Base-by-base conservation (phyloP, 1,140 invertebrate species). In the Trachymyrmex septentrionalis region DNA sequence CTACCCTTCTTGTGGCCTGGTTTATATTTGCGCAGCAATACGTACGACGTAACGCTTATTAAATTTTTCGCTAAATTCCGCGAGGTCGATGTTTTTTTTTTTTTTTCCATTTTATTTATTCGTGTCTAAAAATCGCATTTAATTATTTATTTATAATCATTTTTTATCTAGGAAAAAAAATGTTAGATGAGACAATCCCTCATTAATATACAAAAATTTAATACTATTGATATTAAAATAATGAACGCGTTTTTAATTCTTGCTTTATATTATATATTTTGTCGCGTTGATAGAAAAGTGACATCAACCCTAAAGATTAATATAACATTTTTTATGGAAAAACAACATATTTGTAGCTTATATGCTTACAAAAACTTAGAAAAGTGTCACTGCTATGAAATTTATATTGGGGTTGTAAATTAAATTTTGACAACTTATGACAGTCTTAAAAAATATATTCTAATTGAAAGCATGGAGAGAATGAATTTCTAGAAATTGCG, bases 11-110 rank as follows among this genome's bases (percentile, higher is more conserved):
- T 34, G 77, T 34, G 77, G 76, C 75, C 85, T 50, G 30, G 77
- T 82, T 86, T 80, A 69, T 67, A 86, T 80, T 50, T 66, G 80
- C 38, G 76, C 48, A 57, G 50, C 66, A 38, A 76, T 53, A 12
- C 50, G 19, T 59, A 69, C 14, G 21, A 75, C 44, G 59, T 48
- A 38, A 14, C 61, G 44, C 21, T 80, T 80, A 69, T 80, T 80
- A 69, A 67, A 55, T 80, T 53, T 38, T 30, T n/a, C n/a, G n/a
- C 2, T 12, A n/a, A n/a, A 80, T 80, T 80, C 38, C 14, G 9
- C n/a, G 1, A 61, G 12, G 9, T 69, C 63, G 3, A 44, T 44
- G 16, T 55, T 55, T 38, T 19, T 14, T 7, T 27, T 19, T 55
- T 55, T 38, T 19, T 14, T 7, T 27, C 24, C 3, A 7, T 21